phyloP scores from a whole-genome alignment of 2,113 vertebrate genomes.

The Sula dactylatra region DNA sequence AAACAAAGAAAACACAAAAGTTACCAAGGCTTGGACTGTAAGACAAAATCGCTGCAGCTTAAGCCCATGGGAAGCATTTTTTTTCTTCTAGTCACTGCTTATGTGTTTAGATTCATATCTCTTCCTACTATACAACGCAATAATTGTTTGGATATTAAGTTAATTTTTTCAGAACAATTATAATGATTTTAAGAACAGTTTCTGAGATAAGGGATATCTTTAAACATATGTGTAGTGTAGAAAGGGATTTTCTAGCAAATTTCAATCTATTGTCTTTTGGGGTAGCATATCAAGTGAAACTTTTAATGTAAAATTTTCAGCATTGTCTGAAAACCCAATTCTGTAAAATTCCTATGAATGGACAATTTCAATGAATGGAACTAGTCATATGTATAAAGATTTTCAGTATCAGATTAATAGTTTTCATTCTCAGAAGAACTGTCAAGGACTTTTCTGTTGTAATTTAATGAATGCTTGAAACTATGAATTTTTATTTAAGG shows the following conservation, averaged over 20 bases:
- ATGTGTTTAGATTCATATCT: not conserved
- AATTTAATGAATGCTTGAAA: not conserved
- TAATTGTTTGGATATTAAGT: not conserved
- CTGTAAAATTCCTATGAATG: not conserved
- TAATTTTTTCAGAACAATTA: not conserved
- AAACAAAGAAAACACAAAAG: not conserved
- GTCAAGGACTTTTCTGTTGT: not conserved
- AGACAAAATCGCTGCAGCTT: not conserved
- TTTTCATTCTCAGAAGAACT: not conserved
- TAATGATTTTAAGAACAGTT: not conserved
- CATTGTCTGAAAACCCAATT: not conserved
- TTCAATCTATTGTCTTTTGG: not conserved
- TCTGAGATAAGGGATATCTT: not conserved
- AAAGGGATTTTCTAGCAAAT: not conserved
- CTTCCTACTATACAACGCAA: not conserved
- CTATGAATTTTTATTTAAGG: not conserved
- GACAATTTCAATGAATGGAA: not conserved
- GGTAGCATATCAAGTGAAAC: not conserved
- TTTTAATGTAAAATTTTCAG: not conserved
- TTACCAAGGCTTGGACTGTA: not conserved
- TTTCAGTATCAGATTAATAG: not conserved
- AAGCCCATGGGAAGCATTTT: not conserved
- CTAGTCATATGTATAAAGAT: not conserved
- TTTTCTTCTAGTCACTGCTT: not conserved
- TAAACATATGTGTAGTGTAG: not conserved